Evolutionary conservation across 2,797 vertebrate genomes (phyloP).

Genomic region (Bovichtus variegatus): DNA sequence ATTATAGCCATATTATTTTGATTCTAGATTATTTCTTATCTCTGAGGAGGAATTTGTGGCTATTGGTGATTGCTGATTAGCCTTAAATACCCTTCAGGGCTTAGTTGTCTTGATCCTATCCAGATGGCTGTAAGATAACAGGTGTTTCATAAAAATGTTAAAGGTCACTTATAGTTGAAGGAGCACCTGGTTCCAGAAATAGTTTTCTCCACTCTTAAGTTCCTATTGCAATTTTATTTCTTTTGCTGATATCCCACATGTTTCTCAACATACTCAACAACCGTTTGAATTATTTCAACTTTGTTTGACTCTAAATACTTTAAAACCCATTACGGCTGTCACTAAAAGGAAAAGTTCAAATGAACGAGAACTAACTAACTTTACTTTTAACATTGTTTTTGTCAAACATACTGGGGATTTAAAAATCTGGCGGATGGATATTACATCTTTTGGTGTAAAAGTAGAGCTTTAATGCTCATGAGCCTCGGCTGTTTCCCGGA

Average conservation of each 20-base stretch:
- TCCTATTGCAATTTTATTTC: background rate
- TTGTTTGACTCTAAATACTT: background rate
- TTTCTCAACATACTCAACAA: too few relatives aligned
- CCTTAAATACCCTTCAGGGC: background rate
- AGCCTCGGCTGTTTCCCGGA: background rate
- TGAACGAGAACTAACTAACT: background rate
- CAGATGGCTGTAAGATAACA: background rate
- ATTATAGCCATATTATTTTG: too few relatives aligned
- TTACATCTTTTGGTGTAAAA: background rate
- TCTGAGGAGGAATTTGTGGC: background rate
- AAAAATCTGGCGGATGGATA: background rate
- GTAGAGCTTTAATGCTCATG: background rate
- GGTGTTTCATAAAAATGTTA: background rate
- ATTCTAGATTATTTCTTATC: background rate
- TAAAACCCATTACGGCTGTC: background rate
- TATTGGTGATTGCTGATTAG: background rate
- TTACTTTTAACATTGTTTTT: background rate
- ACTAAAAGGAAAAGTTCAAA: background rate
- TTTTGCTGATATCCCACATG: background rate
- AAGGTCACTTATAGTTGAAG: background rate
- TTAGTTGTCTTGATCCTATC: background rate
- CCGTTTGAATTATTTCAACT: background rate
- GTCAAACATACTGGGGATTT: background rate
- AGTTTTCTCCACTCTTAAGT: background rate
- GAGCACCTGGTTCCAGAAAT: background rate